These are phyloP conservation scores for Drosophila lutescens DNA, from an alignment of 2,888 invertebrate species.

Conservation along the genomic window DNA sequence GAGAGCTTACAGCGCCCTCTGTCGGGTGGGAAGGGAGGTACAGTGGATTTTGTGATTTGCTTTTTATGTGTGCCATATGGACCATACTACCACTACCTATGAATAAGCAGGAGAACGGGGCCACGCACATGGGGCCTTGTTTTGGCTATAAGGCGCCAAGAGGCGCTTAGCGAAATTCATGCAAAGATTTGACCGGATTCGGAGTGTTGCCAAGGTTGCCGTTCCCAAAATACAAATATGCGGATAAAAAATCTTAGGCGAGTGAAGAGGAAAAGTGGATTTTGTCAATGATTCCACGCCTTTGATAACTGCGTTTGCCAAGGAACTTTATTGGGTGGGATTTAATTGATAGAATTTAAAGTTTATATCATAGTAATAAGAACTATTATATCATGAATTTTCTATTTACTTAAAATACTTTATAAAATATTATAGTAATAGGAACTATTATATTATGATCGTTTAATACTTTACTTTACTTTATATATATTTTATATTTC, in stretches of 20 bases:
- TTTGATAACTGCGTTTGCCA: background rate
- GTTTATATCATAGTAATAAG: no score
- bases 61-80: slow-evolving; percentile 59
- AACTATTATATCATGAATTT: no score
- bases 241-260: slow-evolving; percentile 2
- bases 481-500: no score
- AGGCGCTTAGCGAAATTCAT: slow-evolving; percentile 54
- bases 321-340: background rate
- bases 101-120: background rate
- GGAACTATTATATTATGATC: no score
- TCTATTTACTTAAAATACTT: no score
- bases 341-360: no score
- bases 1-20: slow-evolving; percentile 67
- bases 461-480: no score
- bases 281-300: slow-evolving; percentile 2
- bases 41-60: slow-evolving; percentile 75
- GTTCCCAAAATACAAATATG: background rate
- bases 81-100: slow-evolving; percentile 3
- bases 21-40: slow-evolving; percentile 10
- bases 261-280: background rate
- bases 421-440: no score
- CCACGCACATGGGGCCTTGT: slow-evolving; percentile 7
- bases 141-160: slow-evolving; percentile 38
- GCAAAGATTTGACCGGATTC: slow-evolving; percentile 61
- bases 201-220: slow-evolving; percentile 47